Conservation (phyloP, 2,797 vertebrate genomes). For the Pagetopsis macropterus region DNA sequence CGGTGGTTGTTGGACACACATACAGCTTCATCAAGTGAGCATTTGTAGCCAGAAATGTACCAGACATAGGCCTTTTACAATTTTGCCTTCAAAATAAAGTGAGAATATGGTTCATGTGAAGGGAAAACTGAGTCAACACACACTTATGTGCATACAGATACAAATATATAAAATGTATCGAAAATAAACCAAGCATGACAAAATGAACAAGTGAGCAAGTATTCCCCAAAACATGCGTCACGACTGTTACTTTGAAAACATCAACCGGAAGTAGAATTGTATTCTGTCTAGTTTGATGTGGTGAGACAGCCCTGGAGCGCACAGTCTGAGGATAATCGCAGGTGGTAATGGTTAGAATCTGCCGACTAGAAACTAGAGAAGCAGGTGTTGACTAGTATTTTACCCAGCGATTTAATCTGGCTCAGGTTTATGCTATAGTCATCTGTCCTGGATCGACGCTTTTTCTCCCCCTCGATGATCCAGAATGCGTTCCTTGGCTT, state of each 20-base stretch:
- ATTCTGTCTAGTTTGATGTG: background rate
- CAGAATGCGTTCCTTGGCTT: constrained; percentile 68
- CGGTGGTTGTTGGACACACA: constrained; percentile 5
- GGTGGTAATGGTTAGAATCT: constrained; percentile 66
- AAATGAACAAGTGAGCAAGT: accelerated
- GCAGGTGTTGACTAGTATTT: constrained; percentile 23
- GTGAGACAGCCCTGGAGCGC: constrained; percentile 40
- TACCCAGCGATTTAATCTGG: background rate
- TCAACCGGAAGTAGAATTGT: background rate
- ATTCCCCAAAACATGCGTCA: accelerated
- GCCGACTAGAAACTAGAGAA: constrained; percentile 13
- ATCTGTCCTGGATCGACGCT: background rate
- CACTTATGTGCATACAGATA: accelerated
- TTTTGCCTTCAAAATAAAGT: constrained; percentile 43
- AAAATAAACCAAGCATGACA: accelerated
- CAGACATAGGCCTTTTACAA: accelerated
- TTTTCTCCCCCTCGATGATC: constrained; percentile 23
- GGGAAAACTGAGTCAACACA: accelerated
- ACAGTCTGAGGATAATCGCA: constrained; percentile 69
- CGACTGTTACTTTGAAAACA: constrained; percentile 45
- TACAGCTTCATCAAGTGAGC: constrained; percentile 12
- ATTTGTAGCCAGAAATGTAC: background rate
- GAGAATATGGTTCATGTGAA: accelerated
- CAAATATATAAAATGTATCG: accelerated
- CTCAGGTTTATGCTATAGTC: background rate